Base-by-base conservation (phyloP, 2,888 invertebrate species). In the Leptura quadrifasciata region DNA sequence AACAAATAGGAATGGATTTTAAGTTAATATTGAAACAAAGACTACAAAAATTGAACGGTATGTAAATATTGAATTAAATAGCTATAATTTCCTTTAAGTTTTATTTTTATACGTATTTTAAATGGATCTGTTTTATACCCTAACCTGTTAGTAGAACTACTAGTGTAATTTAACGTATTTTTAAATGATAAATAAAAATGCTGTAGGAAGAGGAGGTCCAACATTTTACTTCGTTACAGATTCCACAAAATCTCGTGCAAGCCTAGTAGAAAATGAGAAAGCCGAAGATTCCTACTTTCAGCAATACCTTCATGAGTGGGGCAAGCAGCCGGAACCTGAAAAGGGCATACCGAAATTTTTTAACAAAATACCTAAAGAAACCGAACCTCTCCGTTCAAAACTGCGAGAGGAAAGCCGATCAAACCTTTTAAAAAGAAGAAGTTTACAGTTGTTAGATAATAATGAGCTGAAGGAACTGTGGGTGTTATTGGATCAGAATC, bases 371-470 rank as follows among this genome's bases (percentile, higher is more conserved):
- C 97, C 97, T 0, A 92, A 93, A 69, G 93, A 95, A 67, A 94
- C 94, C 82, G 96, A 97, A 84, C 91, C 94, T 6, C 85, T 97
- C 3, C 91, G 94, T 0, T 94, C 95, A 85, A 96, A 96, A 88
- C 89, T 97, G 57, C 91, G 97, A 73, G 97, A 97, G 89, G 97
- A 97, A 88, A 95, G 97, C 0, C 91, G 97, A 84, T 96, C 97
- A 1, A 92, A 96, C 77, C 96, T 97, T 87, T 89, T 98, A 63
- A 96, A 97, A 89, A 93, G 95, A 86, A 93, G 95, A 85, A 96
- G 96, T 77, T 92, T 94, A 84, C 95, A 96, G 84, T 89, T 98
- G 35, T 89, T 98, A 24, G 96, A 97, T 88, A 96, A 96, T 87
- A 94, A 95, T 86, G 98, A 98, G 88, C 88, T 98, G 68, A 94